A percentile compares a stretch with the other conserved stretches of the same genome.
Conservation (phyloP, 2,113 vertebrate species). For the Cynopterus brachyotis region DNA sequence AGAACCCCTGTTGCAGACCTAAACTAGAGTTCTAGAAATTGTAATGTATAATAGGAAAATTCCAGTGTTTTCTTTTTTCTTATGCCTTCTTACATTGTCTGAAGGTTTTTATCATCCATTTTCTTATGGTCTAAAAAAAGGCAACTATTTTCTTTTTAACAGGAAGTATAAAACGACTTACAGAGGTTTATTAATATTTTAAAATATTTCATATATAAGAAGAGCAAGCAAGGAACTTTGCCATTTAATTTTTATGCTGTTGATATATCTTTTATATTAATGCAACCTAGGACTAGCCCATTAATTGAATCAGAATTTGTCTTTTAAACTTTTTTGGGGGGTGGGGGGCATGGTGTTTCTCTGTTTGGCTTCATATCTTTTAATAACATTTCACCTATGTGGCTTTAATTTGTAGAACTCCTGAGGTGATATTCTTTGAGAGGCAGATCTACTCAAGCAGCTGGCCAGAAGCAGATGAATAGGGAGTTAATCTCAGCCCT, state of each 20-base stretch:
- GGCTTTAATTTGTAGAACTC: slow-evolving; percentile 39
- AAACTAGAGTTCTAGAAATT: slow-evolving; percentile 13
- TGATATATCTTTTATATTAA: slow-evolving; percentile 34
- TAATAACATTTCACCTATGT: slow-evolving; percentile 15
- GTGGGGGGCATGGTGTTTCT: background rate
- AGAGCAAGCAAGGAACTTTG: background rate
- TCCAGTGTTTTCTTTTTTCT: background rate
- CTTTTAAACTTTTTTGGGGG: background rate
- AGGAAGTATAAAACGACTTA: background rate
- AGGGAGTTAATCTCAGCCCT: background rate
- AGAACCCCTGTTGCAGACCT: background rate
- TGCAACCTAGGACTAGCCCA: background rate
- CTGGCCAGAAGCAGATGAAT: background rate
- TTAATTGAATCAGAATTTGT: slow-evolving; percentile 5
- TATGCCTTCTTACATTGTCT: background rate
- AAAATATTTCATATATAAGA: slow-evolving; percentile 33
- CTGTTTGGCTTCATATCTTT: slow-evolving; percentile 40
- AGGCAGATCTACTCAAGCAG: background rate
- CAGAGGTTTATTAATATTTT: slow-evolving; percentile 25
- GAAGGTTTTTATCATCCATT: background rate
- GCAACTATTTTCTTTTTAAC: slow-evolving; percentile 39
- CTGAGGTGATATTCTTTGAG: background rate
- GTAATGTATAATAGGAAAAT: slow-evolving; percentile 13
- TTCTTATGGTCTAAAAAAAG: background rate
- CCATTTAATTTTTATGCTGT: background rate